These are phyloP conservation scores for Montipora efflorescens DNA, from an alignment of 64 coral and sea anemone genomes.

Conservation along the genomic window DNA sequence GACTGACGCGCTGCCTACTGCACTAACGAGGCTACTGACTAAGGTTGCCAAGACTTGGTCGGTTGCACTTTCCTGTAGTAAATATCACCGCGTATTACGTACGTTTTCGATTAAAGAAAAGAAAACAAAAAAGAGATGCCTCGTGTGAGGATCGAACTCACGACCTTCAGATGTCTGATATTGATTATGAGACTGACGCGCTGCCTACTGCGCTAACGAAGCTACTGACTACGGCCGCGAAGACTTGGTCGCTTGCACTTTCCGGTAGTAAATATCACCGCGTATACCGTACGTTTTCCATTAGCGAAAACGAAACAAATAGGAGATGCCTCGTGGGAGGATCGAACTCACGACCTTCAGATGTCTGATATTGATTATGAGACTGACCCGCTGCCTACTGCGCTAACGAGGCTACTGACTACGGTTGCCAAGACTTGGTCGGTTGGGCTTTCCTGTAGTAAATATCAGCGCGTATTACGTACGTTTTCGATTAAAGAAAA, in stretches of 20 bases:
- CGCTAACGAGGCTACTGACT: constrained; percentile 59
- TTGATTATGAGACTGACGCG: neutral
- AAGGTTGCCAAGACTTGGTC: too few relatives aligned
- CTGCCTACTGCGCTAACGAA: too few relatives aligned
- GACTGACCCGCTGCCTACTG: constrained; percentile 90
- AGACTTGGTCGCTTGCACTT: too few relatives aligned
- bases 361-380: constrained; percentile 51
- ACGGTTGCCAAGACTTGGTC: too few relatives aligned
- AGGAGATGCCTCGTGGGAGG: constrained; percentile 73
- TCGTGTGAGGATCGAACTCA: constrained; percentile 73
- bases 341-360: constrained; percentile 90
- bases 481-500: neutral
- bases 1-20: constrained; percentile 91
- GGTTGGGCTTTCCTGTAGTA: too few relatives aligned
- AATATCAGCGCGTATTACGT: too few relatives aligned
- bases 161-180: constrained; percentile 44
- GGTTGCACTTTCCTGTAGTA: too few relatives aligned
- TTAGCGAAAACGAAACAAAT: neutral
- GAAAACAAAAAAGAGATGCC: neutral
- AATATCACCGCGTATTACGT: too few relatives aligned
- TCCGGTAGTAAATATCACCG: too few relatives aligned
- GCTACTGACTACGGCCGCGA: too few relatives aligned
- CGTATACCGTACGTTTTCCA: neutral
- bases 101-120: too few relatives aligned
- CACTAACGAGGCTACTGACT: constrained; percentile 59